Percentiles rank a stretch among this genome's conserved stretches.
phyloP scores from a whole-genome alignment of 2,797 vertebrate species.

The Myoxocephalus aenaeus region DNA sequence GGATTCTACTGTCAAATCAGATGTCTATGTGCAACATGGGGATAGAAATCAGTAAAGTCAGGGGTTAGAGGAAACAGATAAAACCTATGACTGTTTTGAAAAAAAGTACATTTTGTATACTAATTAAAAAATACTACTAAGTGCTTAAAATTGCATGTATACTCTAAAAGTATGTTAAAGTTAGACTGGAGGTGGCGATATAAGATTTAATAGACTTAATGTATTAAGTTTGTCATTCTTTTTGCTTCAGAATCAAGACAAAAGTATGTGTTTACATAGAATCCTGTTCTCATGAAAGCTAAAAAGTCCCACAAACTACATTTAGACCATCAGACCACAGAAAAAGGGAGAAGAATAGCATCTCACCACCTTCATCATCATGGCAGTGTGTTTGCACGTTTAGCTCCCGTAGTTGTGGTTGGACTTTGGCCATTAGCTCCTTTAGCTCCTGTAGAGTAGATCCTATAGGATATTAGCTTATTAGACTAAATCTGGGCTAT shows the following conservation, averaged over 20 bases:
- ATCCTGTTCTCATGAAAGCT: background rate
- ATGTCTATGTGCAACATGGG: slow-evolving; percentile 1
- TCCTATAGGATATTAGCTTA: no score
- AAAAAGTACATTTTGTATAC: no score
- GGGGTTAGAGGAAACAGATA: background rate
- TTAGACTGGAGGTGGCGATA: background rate
- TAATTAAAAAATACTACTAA: background rate
- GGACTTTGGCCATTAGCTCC: background rate
- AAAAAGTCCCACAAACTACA: background rate
- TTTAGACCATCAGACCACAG: background rate
- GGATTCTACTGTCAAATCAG: background rate
- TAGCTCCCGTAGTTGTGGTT: background rate
- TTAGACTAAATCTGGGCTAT: background rate
- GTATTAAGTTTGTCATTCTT: background rate
- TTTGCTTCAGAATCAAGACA: background rate
- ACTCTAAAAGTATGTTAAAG: background rate
- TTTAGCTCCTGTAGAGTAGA: background rate
- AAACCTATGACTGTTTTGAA: background rate
- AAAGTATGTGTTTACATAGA: background rate
- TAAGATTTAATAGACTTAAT: background rate
- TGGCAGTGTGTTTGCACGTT: background rate
- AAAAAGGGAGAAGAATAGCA: background rate
- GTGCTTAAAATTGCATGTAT: background rate
- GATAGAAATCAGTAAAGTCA: background rate
- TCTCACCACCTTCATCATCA: background rate